Evolutionary conservation across 2,113 vertebrate species (phyloP).

Genomic region (Sinocyclocheilus anophthalmus): DNA sequence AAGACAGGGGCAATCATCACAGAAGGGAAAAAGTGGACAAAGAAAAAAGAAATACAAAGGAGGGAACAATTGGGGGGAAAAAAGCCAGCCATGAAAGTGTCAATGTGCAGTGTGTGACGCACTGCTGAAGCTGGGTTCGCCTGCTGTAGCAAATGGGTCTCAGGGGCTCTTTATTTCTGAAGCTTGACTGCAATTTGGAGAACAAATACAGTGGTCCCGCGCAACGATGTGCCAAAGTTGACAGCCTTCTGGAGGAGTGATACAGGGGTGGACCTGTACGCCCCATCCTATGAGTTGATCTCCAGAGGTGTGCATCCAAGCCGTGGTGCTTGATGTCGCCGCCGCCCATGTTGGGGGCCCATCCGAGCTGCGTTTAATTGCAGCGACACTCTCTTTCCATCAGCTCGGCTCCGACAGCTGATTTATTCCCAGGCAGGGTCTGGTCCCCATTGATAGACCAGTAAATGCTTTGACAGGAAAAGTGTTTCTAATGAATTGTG

Average conservation of each 20-base stretch:
- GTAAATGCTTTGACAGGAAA: constrained; percentile 65
- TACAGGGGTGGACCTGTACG: constrained; percentile 58
- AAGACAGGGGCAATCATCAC: constrained; percentile 57
- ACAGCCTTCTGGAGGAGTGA: constrained; percentile 72
- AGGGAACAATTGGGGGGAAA: constrained; percentile 66
- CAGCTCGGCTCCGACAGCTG: constrained; percentile 40
- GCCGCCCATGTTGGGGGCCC: constrained; percentile 33
- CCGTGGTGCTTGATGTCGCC: constrained; percentile 41
- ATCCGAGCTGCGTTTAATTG: constrained; percentile 41
- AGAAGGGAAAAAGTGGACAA: constrained; percentile 42
- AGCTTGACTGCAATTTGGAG: constrained; percentile 76
- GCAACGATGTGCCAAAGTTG: constrained; percentile 68
- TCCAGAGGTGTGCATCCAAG: constrained; percentile 36
- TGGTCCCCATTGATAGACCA: constrained; percentile 54
- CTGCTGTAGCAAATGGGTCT: constrained; percentile 71
- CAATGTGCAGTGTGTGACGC: constrained; percentile 76
- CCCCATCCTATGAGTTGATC: constrained; percentile 53
- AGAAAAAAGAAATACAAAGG: constrained; percentile 47
- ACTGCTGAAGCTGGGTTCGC: constrained; percentile 68
- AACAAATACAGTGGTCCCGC: constrained; percentile 66
- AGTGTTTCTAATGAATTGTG: constrained; percentile 67
- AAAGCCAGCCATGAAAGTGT: constrained; percentile 70
- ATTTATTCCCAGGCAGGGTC: constrained; percentile 52
- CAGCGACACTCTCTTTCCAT: constrained; percentile 51
- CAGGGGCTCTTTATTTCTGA: constrained; percentile 79